Percentiles rank a stretch among this genome's conserved stretches.
phyloP scores from a whole-genome alignment of 2,797 vertebrate genomes.

The Synaphobranchus kaupii region DNA sequence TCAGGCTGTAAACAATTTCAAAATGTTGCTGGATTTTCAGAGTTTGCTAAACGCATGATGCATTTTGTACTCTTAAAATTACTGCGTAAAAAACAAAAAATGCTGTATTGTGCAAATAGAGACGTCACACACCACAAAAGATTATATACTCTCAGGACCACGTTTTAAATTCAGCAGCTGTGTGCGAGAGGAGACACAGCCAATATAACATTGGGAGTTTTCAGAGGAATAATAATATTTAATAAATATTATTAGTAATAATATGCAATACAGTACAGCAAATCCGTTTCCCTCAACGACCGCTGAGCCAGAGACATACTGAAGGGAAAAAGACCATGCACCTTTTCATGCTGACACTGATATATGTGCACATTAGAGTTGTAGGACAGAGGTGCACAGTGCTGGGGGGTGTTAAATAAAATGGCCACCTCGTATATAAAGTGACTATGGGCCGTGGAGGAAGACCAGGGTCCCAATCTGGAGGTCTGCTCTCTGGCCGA shows the following conservation, averaged over 20 bases:
- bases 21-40: neutral
- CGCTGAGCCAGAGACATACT: neutral
- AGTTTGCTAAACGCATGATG: too few relatives aligned
- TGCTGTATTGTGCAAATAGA: neutral
- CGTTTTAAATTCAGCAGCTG: neutral
- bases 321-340: neutral
- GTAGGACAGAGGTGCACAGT: neutral
- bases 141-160: neutral
- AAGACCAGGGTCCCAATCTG: conserved; percentile 81
- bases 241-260: neutral
- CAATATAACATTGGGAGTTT: neutral
- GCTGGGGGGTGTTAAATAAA: conserved; percentile 25
- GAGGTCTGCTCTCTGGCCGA: conserved; percentile 78
- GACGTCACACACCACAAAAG: neutral
- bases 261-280: neutral
- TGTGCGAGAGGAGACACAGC: neutral
- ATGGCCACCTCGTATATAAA: conserved; percentile 70
- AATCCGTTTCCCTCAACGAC: neutral
- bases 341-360: neutral
- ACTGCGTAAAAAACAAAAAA: neutral
- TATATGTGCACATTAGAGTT: neutral
- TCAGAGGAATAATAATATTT: neutral
- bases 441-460: conserved; percentile 76
- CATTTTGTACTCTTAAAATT: neutral
- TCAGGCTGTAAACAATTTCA: neutral